These are phyloP conservation scores for Helicoverpa zea DNA, from an alignment of 1,140 invertebrate species.

Conservation along the genomic window DNA sequence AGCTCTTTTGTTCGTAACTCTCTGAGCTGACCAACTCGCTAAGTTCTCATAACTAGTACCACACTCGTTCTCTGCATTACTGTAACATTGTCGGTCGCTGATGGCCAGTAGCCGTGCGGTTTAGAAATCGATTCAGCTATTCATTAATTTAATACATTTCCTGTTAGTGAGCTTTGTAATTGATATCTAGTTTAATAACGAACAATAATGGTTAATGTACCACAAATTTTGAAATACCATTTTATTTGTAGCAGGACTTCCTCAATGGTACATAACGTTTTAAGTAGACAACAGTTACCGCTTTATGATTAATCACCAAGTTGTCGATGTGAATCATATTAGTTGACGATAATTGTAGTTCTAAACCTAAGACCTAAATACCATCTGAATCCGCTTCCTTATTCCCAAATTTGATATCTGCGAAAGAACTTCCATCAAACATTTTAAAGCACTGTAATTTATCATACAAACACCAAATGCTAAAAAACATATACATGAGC, in stretches of 20 bases:
- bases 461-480: neutral
- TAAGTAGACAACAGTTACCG: neutral
- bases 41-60: conserved; percentile 48
- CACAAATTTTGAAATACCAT: conserved; percentile 28
- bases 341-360: too few species aligned
- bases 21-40: too few species aligned
- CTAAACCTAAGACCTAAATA: too few species aligned
- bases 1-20: too few species aligned
- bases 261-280: neutral
- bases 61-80: conserved; percentile 60
- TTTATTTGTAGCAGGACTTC: conserved; percentile 14
- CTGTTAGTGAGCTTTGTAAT: conserved; percentile 60
- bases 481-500: conserved; percentile 13
- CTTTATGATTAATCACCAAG: neutral
- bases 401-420: too few species aligned
- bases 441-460: neutral
- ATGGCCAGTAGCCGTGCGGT: conserved; percentile 67
- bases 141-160: conserved; percentile 68
- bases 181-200: conserved; percentile 51
- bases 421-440: too few species aligned
- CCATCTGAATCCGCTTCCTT: too few species aligned
- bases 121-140: conserved; percentile 68
- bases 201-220: conserved; percentile 29
- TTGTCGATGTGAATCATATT: too few species aligned
- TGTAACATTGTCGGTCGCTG: conserved; percentile 61